Evolutionary conservation across 2,888 invertebrate genomes (phyloP), one percentile per base, ranked within the genome.

Genomic region (Seira ritae): DNA sequence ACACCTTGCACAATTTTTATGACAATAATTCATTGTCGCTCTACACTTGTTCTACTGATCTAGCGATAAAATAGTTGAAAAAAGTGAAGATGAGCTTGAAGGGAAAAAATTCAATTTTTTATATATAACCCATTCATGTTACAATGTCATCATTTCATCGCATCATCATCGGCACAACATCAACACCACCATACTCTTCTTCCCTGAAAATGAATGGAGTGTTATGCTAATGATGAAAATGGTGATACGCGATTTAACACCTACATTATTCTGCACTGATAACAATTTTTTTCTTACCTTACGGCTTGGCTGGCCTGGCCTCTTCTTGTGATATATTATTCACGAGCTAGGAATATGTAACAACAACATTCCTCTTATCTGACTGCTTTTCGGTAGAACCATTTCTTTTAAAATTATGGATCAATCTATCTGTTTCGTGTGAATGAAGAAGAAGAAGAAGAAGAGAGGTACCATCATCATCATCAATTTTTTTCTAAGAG

Each of bases 181-280:
- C 42, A n/a, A 71, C 72, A 24, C 10, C 37, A 62, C 10, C 17
- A 6, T 62, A 17, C 8, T 17, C 17, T 62, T 15, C 6, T 8
- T 19, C 24, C 60, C 10, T 23, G 12, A 71, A 81, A 81, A 75
- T 80, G 72, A 80, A 71, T 81, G 80, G 62, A 75, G 17, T 22
- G 62, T 60, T 55, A 71, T 22, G 81, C n/a, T n/a, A n/a, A 55
- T 67, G 76, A 75, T 67, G 73, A 60, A 1, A 60, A 72, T 72
- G 75, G 66, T 81, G 81, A 81, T 81, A 76, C 81, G 71, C 75
- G 81, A 81, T 81, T 81, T 76, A 81, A 76, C 81, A 81, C 81
- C 81, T 81, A 81, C 81, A 65, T 81, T 70, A 75, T 75, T n/a
- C n/a, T n/a, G n/a, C n/a, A 50, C 42, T 60, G 24, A 74, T 70